Percentiles rank a stretch among this genome's conserved stretches.
These are phyloP conservation scores for Sebastes oblongus DNA, from an alignment of 2,797 vertebrate species.

Conservation along the genomic window DNA sequence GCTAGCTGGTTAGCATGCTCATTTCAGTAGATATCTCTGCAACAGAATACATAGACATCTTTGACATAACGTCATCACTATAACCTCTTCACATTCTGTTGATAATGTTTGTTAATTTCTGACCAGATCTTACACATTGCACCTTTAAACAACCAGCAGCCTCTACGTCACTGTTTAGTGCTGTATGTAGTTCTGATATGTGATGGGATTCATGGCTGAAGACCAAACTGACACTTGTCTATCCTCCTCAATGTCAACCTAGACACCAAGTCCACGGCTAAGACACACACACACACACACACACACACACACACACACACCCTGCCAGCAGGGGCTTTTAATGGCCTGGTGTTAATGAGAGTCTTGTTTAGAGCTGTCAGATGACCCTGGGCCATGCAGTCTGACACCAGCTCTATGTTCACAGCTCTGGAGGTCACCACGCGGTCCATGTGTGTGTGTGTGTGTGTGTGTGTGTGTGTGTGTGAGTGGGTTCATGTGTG, in stretches of 20 bases:
- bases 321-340: conserved; percentile 54
- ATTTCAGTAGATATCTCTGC: too few relatives aligned
- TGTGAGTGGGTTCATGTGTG: background rate
- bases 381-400: conserved; percentile 65
- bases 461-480: background rate
- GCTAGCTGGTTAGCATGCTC: too few relatives aligned
- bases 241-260: conserved; percentile 54
- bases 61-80: too few relatives aligned
- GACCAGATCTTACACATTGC: background rate
- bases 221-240: conserved; percentile 68
- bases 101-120: too few relatives aligned
- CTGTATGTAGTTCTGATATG: conserved; percentile 9
- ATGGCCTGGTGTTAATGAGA: conserved; percentile 74
- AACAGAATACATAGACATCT: too few relatives aligned
- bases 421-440: conserved; percentile 68
- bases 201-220: conserved; percentile 23
- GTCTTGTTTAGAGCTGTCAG: conserved; percentile 77
- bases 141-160: background rate
- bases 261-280: conserved; percentile 14
- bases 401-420: conserved; percentile 64
- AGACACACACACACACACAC: conserved; percentile 17
- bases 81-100: too few relatives aligned
- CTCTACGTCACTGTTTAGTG: background rate
- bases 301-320: conserved; percentile 1
- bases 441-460: background rate